phyloP scores from a whole-genome alignment of 2,888 invertebrate genomes.

The Thecocarcelia acutangulata region DNA sequence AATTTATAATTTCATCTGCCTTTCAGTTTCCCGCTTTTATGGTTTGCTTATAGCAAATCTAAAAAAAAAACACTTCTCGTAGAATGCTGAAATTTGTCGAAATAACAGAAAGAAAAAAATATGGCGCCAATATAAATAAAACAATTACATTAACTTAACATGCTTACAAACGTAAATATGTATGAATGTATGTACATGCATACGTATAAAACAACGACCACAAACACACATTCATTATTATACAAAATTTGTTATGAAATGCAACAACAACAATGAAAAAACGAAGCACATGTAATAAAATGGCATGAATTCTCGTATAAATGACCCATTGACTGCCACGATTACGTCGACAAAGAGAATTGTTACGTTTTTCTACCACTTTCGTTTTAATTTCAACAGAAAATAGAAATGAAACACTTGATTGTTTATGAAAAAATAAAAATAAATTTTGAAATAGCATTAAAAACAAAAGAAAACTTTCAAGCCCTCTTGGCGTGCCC shows the following conservation, averaged over 20 bases:
- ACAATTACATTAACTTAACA: not conserved
- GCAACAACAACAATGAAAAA: conserved; percentile 24
- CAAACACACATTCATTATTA: not conserved
- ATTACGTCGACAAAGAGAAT: conserved; percentile 39
- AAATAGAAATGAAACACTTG: not conserved
- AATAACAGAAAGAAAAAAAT: too few relatives aligned
- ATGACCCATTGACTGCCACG: conserved; percentile 44
- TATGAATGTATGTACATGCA: too few relatives aligned
- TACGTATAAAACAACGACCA: not conserved
- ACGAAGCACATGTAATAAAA: conserved; percentile 11
- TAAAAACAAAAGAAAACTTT: conserved; percentile 4
- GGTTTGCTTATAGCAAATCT: not conserved
- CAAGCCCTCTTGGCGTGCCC: not conserved
- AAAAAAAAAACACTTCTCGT: conserved; percentile 7
- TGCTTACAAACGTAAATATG: not conserved
- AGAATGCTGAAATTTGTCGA: conserved; percentile 39
- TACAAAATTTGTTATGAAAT: conserved; percentile 33
- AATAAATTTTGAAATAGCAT: not conserved
- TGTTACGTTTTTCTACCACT: conserved; percentile 28
- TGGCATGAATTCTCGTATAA: conserved; percentile 4
- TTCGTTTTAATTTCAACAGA: conserved; percentile 5
- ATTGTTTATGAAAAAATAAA: not conserved
- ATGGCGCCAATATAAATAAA: conserved; percentile 9
- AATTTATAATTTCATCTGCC: too few relatives aligned
- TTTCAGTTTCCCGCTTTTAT: too few relatives aligned